phyloP scores from a whole-genome alignment of 2,888 invertebrate species.

The Salpingus planirostris region DNA sequence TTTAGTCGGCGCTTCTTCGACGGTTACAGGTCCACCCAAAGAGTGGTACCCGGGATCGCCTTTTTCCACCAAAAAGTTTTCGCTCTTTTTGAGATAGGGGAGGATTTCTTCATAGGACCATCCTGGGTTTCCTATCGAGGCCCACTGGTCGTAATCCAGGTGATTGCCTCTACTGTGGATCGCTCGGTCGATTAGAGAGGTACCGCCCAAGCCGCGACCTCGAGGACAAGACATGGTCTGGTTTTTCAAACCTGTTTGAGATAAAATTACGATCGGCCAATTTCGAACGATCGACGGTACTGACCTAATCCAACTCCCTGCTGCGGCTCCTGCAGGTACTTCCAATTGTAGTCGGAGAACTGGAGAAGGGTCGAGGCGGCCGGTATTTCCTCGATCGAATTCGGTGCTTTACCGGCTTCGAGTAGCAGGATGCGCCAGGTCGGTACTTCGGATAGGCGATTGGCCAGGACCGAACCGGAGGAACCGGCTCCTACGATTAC shows the following conservation, averaged over 20 bases:
- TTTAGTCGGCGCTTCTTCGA: constrained; percentile 38
- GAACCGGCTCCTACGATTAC: constrained; percentile 62
- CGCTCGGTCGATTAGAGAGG: constrained; percentile 73
- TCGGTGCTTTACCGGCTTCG: constrained; percentile 53
- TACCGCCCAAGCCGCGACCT: too few relatives aligned
- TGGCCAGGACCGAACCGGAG: constrained; percentile 61
- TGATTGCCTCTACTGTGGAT: constrained; percentile 64
- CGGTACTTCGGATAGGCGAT: constrained; percentile 54
- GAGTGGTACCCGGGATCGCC: constrained; percentile 34
- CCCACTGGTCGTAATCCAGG: constrained; percentile 69
- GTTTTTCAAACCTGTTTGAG: too few relatives aligned
- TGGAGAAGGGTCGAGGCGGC: constrained; percentile 46
- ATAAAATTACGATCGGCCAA: too few relatives aligned
- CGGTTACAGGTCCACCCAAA: constrained; percentile 23
- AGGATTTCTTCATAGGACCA: constrained; percentile 5
- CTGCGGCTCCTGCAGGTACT: constrained; percentile 51
- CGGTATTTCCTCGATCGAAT: constrained; percentile 47
- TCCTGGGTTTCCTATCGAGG: constrained; percentile 1
- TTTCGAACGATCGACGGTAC: neutral
- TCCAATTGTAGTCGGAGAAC: constrained; percentile 52
- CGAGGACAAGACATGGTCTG: too few relatives aligned
- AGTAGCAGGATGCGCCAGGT: constrained; percentile 55
- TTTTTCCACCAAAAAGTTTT: constrained; percentile 31
- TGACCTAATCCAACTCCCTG: constrained; percentile 39
- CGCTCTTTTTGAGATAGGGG: constrained; percentile 22